Evolutionary conservation across 2,797 vertebrate species (phyloP), one percentile per base, ranked within the genome.

Genomic region (Lycodopsis pacificus): DNA sequence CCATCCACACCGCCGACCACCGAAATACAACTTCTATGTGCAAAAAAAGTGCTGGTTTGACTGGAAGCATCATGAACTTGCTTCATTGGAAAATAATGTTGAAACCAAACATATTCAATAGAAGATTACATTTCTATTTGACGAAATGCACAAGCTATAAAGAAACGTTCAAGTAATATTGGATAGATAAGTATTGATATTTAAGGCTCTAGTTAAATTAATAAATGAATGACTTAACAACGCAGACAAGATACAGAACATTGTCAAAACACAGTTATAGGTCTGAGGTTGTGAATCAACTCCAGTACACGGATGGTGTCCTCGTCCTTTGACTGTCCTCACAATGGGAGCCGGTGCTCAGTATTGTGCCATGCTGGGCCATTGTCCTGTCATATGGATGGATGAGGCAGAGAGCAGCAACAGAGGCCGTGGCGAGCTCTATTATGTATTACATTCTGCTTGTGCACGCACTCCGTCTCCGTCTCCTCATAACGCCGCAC

Each of bases 331-430:
- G 80, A 81, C 82, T 81, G 76, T 57, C 48, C 75, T 85, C 76
- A 88, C 88, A 88, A 87, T 88, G 79, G 82, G 77, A 76, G 65
- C 67, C 68, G 59, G 25, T 38, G 69, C 82, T 83, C 77, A 65
- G 80, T 78, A 70, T 69, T 76, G 82, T 83, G 68, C 82, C 77
- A 59, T 56, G 79, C 86, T 75, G 83, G 53, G 81, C 84, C 74
- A 89, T 92, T 92, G 89, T 91, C 77, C 81, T 85, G 81, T 91
- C 91, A 83, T 25, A 38, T 67, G 64, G 86, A 90, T 86, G 84
- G 82, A 92, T 87, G 91, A 89, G 83, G 76, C 74, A 11, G 27
- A 71, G 77, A 70, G 73, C 73, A 73, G 75, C 20, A 70, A 64
- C 72, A 80, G 46, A 87, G 77, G 80, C 76, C 7, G n/a, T 10